Evolutionary conservation across 2,113 vertebrate genomes (phyloP), one percentile per base, ranked within the genome.

Genomic region (Rhizomys pruinosus): DNA sequence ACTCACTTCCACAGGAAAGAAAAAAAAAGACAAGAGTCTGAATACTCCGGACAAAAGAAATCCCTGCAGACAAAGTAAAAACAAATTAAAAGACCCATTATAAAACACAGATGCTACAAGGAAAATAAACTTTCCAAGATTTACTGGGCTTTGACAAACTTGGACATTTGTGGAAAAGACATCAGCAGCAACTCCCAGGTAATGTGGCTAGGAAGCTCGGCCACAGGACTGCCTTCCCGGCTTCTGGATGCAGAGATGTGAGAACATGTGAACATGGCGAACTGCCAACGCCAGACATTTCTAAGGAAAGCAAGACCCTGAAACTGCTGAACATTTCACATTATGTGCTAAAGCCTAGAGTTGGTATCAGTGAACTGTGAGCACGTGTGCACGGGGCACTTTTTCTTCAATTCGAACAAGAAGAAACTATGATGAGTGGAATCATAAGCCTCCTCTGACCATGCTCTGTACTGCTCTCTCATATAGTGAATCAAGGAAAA

Each of bases 41-140:
- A 98, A 98, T 98, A 98, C 61, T 97, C 98, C 97, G 98, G 99
- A 99, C 98, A 98, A 98, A 98, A 98, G 97, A 98, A 98, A 98
- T 99, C 99, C 99, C 99, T 97, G 95, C 97, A 99, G 99, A 99
- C 98, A 97, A 98, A 99, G 98, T 96, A 98, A 99, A 99, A 99
- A 99, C 99, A 99, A 99, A 99, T 99, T 99, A 99, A 99, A 99
- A 98, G 99, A 97, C 97, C 98, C 98, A 98, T 99, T 99, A 99
- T 99, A 99, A 99, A 99, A 99, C 98, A 99, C 99, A 99, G 99
- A 99, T 99, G 99, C 99, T 99, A 98, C 98, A 99, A 99, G 98
- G 98, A 99, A 99, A 99, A 99, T 99, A 99, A 99, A 99, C 99
- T 98, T 98, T 95, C 94, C 96, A 98, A 99, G 99, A 99, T 99